Conservation (phyloP, 2,797 vertebrate species). For the Coluber constrictor region DNA sequence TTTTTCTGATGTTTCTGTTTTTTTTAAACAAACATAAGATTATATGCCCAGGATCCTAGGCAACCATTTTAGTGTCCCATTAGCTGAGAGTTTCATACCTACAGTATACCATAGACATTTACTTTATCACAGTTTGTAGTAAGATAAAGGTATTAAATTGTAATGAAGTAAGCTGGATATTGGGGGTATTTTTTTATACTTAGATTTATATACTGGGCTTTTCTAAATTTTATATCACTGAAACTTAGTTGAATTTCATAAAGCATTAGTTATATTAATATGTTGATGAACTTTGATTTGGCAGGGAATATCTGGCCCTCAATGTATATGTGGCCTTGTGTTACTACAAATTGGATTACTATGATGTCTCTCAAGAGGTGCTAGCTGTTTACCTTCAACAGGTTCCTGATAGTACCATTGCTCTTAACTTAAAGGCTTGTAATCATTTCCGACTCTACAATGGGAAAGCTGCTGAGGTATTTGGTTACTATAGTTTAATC, state of each 20-base stretch:
- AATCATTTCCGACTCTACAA: constrained; percentile 96
- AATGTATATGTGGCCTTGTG: constrained; percentile 97
- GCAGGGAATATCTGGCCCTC: constrained; percentile 91
- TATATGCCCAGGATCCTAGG: background rate
- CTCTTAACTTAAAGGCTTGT: constrained; percentile 96
- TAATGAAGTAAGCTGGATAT: background rate
- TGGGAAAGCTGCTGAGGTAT: constrained; percentile 95
- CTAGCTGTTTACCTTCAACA: constrained; percentile 94
- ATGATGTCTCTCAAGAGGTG: constrained; percentile 96
- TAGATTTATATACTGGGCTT: background rate
- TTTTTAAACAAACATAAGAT: background rate
- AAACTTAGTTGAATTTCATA: background rate
- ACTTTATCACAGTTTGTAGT: background rate
- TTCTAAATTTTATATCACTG: background rate
- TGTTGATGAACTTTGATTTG: constrained; percentile 40
- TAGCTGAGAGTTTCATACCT: background rate
- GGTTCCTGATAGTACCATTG: constrained; percentile 93
- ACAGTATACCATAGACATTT: background rate
- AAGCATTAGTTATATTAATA: constrained; percentile 12
- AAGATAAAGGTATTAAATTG: background rate
- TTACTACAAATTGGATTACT: constrained; percentile 98
- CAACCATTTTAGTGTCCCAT: background rate
- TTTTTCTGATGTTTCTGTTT: background rate
- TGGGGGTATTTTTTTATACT: background rate
- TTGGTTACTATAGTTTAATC: constrained; percentile 31